These are phyloP conservation scores for Drosophila niveifrons DNA, from an alignment of 2,888 invertebrate genomes.

Conservation along the genomic window DNA sequence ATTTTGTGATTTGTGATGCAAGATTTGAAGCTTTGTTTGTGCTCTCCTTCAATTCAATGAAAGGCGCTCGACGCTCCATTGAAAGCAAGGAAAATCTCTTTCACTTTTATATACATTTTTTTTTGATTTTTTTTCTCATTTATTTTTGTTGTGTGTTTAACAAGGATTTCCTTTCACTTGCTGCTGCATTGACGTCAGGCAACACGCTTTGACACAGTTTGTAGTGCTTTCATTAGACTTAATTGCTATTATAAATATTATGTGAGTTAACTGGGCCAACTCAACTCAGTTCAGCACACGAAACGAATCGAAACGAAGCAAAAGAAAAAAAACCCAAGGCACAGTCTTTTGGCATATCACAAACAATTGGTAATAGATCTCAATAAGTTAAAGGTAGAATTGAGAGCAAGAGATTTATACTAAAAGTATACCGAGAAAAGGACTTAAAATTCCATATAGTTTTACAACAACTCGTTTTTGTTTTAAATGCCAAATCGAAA, in stretches of 20 bases:
- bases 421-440: no score
- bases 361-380: no score
- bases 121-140: not conserved
- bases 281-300: constrained; percentile 4
- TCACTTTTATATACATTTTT: not conserved
- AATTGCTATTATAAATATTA: constrained; percentile 35
- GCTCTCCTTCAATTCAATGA: constrained; percentile 10
- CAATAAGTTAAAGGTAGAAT: no score
- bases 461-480: no score
- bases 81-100: constrained; percentile 20
- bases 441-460: no score
- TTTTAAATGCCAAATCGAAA: no score
- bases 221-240: constrained; percentile 45
- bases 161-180: constrained; percentile 36
- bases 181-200: constrained; percentile 18
- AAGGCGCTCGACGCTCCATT: constrained; percentile 10
- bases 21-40: not conserved
- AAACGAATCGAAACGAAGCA: no score
- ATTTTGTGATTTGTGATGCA: not conserved
- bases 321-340: no score
- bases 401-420: no score
- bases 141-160: constrained; percentile 4
- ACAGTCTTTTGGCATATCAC: no score
- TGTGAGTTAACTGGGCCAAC: constrained; percentile 31
- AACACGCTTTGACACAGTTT: constrained; percentile 47